phyloP scores from a whole-genome alignment of 2,113 vertebrate species.

The Apistogramma diplotaenia region DNA sequence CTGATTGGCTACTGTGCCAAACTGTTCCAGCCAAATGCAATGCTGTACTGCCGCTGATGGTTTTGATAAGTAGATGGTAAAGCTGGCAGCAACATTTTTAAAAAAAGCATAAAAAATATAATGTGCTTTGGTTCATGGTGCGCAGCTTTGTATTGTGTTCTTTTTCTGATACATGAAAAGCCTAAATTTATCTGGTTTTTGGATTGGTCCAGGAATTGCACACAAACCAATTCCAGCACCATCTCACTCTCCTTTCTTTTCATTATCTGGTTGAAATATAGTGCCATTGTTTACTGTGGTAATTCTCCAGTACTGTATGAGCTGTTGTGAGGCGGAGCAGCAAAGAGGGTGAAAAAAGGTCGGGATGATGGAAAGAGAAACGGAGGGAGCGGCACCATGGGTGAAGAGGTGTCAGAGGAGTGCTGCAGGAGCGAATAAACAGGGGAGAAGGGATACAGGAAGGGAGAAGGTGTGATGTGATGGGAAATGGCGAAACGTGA shows the following conservation, averaged over 20 bases:
- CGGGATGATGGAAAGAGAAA: conserved; percentile 13
- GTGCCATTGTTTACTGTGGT: conserved; percentile 38
- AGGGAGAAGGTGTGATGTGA: conserved; percentile 39
- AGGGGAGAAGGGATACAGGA: background rate
- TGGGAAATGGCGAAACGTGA: conserved; percentile 31
- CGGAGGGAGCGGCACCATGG: background rate
- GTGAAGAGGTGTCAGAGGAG: conserved; percentile 25
- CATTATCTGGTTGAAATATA: conserved; percentile 9
- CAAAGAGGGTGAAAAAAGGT: conserved; percentile 34
- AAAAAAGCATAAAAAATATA: background rate
- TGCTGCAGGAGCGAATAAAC: conserved; percentile 11
- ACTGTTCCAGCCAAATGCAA: background rate
- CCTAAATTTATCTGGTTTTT: background rate
- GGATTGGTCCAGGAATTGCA: background rate
- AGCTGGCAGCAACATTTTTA: background rate
- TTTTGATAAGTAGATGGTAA: conserved; percentile 5
- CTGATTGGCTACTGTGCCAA: background rate
- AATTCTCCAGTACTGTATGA: background rate
- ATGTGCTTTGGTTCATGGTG: background rate
- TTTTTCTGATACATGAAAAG: background rate
- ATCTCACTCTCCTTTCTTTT: background rate
- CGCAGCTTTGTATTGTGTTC: background rate
- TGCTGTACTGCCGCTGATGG: background rate
- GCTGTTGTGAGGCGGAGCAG: conserved; percentile 6
- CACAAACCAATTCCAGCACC: background rate